Base-by-base conservation (phyloP, 2,797 vertebrate genomes). In the Remorina albescens region DNA sequence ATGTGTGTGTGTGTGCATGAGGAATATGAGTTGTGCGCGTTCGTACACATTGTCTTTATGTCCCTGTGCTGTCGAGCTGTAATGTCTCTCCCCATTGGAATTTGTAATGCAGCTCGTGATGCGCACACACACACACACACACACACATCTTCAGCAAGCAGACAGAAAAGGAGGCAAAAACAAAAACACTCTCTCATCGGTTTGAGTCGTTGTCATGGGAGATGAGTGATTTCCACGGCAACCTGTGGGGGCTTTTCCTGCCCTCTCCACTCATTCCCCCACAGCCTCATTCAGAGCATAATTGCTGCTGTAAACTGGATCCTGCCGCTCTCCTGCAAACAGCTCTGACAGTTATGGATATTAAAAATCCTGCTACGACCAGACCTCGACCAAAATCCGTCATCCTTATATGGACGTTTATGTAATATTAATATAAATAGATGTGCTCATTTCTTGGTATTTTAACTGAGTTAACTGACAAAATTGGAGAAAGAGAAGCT, bases 201-300 rank as follows among this genome's bases (percentile, higher is more conserved):
- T 42, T 53, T 11, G 19, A 30, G 36, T 37, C n/a, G 59, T 85
- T 23, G 51, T 74, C 69, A 77, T 75, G 78, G 76, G 73, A 78
- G 78, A 71, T 69, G 51, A 71, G 73, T 57, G 67, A 85, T 84
- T 84, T 71, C 78, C 70, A 80, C 65, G 8, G 67, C 60, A 79
- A 81, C 80, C 78, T 80, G 62, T 50, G 70, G 66, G 64, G 77
- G 54, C 32, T 77, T 71, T 70, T 82, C 78, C 55, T 67, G 71
- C 50, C 36, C 51, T 53, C 34, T 60, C 50, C 0, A 49, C 51
- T 77, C 69, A 55, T 80, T 76, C 64, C 74, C 67, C 57, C 8
- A 44, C 53, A 64, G 56, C 23, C 58, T 66, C 50, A 3, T 71
- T 82, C 65, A 51, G 10, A 63, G 10, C 32, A 50, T 56, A 69